A percentile compares a stretch with the other conserved stretches of the same genome.
phyloP scores from a whole-genome alignment of 1,140 invertebrate genomes.

The Marisa cornuarietis region DNA sequence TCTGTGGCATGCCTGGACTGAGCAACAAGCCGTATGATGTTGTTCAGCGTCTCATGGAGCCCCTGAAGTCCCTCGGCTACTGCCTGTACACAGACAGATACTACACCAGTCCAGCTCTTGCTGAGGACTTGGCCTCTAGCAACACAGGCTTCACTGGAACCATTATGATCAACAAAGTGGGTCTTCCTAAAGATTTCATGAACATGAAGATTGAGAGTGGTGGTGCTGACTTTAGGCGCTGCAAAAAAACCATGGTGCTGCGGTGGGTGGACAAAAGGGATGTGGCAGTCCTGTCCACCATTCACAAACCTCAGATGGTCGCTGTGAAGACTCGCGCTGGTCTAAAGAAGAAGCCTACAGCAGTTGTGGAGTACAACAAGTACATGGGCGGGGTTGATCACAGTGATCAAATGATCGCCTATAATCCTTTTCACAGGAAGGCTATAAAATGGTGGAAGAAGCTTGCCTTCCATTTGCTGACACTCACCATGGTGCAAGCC shows the following conservation, averaged over 20 bases:
- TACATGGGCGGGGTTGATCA: constrained; percentile 16
- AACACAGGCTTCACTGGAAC: too few relatives aligned
- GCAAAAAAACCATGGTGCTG: not conserved
- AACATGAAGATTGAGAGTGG: not conserved
- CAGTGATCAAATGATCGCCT: not conserved
- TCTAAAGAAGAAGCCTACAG: not conserved
- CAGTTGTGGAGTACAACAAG: not conserved
- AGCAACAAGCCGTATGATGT: not conserved
- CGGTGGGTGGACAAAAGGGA: constrained; percentile 24
- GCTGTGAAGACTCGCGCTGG: not conserved
- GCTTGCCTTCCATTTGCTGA: constrained; percentile 6
- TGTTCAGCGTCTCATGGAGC: not conserved
- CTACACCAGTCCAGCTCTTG: not conserved
- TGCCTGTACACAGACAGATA: not conserved
- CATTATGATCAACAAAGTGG: too few relatives aligned
- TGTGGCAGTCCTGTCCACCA: constrained; percentile 3
- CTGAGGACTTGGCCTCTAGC: not conserved
- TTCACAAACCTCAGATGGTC: not conserved
- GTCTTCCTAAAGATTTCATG: not conserved
- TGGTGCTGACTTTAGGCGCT: not conserved
- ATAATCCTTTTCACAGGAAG: constrained; percentile 14
- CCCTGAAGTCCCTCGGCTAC: not conserved
- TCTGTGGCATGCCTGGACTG: not conserved
- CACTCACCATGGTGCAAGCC: constrained; percentile 10
- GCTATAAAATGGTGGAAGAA: constrained; percentile 25